Percentiles rank a stretch among this genome's conserved stretches.
phyloP scores from a whole-genome alignment of 2,113 vertebrate species.

The Tursiops truncatus region DNA sequence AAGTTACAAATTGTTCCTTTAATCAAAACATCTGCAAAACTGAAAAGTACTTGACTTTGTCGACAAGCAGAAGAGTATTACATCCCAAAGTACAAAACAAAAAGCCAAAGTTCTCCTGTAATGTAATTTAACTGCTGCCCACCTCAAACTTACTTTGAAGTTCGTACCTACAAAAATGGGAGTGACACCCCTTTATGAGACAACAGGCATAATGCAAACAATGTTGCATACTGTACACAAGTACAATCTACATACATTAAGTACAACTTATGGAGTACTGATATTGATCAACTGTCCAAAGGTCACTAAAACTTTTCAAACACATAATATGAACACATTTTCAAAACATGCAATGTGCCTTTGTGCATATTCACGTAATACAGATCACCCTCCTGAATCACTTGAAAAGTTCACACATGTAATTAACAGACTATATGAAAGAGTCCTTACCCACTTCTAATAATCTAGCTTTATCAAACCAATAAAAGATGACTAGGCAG shows the following conservation, averaged over 20 bases:
- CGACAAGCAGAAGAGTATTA: not conserved
- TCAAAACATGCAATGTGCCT: not conserved
- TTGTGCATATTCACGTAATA: not conserved
- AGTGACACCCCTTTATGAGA: not conserved
- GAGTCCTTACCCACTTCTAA: slow-evolving; percentile 30
- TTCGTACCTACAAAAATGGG: not conserved
- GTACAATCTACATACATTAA: too few species aligned
- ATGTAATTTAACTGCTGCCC: not conserved
- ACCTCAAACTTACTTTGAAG: not conserved
- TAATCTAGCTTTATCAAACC: not conserved
- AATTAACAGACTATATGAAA: slow-evolving; percentile 4
- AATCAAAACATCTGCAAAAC: slow-evolving; percentile 35
- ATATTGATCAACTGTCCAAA: not conserved
- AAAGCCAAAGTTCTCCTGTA: not conserved
- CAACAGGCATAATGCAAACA: not conserved
- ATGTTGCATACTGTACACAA: not conserved
- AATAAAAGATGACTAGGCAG: not conserved
- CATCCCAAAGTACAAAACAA: slow-evolving; percentile 15
- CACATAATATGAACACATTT: not conserved
- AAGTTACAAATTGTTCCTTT: not conserved
- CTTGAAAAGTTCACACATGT: not conserved
- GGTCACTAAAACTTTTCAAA: not conserved
- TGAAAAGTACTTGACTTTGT: not conserved
- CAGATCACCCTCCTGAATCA: not conserved
- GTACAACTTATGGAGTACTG: not conserved